phyloP scores from a whole-genome alignment of 2,888 invertebrate genomes.

The Pharmacophagus antenor region DNA sequence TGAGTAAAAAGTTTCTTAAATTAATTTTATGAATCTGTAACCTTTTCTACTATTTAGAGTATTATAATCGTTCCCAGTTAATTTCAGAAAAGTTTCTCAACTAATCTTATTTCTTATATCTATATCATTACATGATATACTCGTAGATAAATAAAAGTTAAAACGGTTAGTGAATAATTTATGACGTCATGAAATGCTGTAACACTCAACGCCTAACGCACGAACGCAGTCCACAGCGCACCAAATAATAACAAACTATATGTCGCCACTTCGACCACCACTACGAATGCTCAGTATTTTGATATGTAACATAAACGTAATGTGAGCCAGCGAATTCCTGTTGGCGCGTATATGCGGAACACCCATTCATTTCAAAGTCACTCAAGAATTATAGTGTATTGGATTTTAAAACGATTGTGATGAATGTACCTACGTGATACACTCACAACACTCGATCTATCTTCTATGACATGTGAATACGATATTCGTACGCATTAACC shows the following conservation, averaged over 20 bases:
- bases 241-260: not conserved
- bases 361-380: constrained; percentile 25
- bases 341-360: constrained; percentile 2
- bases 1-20: not conserved
- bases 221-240: not conserved
- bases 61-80: not conserved
- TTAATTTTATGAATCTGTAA: not conserved
- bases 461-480: constrained; percentile 26
- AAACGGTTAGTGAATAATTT: not conserved
- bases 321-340: not conserved
- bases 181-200: constrained; percentile 1
- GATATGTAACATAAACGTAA: not conserved
- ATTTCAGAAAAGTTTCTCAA: too few relatives aligned
- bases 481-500: constrained; percentile 28
- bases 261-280: constrained; percentile 1
- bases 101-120: too few relatives aligned
- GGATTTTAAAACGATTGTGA: constrained; percentile 25
- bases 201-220: not conserved
- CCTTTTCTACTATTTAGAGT: not conserved
- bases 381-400: constrained; percentile 15
- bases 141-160: not conserved
- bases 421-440: constrained; percentile 27
- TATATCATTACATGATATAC: too few relatives aligned
- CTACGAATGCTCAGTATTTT: not conserved
- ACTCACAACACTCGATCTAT: constrained; percentile 22